These are phyloP conservation scores for Lutraria lutraria DNA, from an alignment of 2,888 invertebrate species.

Conservation along the genomic window DNA sequence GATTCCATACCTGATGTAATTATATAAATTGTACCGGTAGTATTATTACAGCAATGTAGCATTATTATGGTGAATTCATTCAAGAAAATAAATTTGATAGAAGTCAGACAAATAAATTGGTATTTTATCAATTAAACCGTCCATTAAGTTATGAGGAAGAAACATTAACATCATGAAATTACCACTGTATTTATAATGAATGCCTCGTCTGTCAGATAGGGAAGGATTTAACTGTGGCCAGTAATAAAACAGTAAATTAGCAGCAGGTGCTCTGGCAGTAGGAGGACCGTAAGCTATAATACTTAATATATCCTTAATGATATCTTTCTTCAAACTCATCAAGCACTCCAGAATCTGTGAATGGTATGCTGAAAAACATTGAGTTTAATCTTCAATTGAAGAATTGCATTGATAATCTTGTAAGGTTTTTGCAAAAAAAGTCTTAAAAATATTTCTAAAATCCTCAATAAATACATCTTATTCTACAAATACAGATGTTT, in stretches of 20 bases:
- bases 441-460: too few species aligned
- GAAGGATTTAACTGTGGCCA: conserved; percentile 99
- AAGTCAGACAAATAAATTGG: too few species aligned
- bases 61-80: too few species aligned
- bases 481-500: too few species aligned
- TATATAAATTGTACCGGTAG: too few species aligned
- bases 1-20: too few species aligned
- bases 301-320: conserved; percentile 96
- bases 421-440: too few species aligned
- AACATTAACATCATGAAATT: conserved; percentile 12
- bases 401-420: too few species aligned
- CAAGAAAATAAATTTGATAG: too few species aligned
- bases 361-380: conserved; percentile 92
- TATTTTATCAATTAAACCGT: neutral
- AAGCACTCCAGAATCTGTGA: conserved; percentile 98
- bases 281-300: conserved; percentile 99
- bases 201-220: conserved; percentile 91
- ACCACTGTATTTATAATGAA: conserved; percentile 86
- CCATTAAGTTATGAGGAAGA: neutral
- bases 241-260: conserved; percentile 98
- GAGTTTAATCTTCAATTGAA: too few species aligned
- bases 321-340: conserved; percentile 96
- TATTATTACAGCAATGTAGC: too few species aligned
- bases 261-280: conserved; percentile 96
- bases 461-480: too few species aligned